phyloP scores from a whole-genome alignment of 1,140 invertebrate species.

The Aricia agestis region DNA sequence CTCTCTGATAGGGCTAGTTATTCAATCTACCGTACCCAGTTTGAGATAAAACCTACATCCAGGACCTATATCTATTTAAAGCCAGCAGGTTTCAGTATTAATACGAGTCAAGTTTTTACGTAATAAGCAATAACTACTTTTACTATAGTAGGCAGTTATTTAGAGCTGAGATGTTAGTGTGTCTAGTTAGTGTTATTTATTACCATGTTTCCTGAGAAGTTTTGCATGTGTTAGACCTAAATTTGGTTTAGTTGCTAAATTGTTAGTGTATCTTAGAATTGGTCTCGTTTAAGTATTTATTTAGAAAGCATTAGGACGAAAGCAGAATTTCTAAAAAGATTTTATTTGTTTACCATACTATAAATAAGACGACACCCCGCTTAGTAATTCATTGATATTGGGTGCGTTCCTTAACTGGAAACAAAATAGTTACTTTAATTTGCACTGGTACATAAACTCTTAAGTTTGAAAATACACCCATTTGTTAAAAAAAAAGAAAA shows the following conservation, averaged over 20 bases:
- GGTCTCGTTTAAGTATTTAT: too few relatives aligned
- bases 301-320: too few relatives aligned
- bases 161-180: not conserved
- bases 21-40: not conserved
- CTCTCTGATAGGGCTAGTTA: not conserved
- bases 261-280: not conserved
- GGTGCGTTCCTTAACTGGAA: too few relatives aligned
- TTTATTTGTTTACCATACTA: too few relatives aligned
- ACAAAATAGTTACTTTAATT: too few relatives aligned
- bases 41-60: not conserved
- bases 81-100: not conserved
- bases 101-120: not conserved
- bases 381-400: too few relatives aligned
- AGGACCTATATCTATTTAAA: slow-evolving; percentile 1
- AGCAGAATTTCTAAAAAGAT: too few relatives aligned
- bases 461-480: too few relatives aligned
- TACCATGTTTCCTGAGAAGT: not conserved
- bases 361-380: too few relatives aligned
- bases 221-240: not conserved
- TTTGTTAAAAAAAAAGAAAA: too few relatives aligned
- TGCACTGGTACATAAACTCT: too few relatives aligned
- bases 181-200: not conserved
- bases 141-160: not conserved
- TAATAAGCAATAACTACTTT: not conserved
- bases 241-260: not conserved